phyloP scores from a whole-genome alignment of 1,140 invertebrate genomes.

The Nasonia longicornis region DNA sequence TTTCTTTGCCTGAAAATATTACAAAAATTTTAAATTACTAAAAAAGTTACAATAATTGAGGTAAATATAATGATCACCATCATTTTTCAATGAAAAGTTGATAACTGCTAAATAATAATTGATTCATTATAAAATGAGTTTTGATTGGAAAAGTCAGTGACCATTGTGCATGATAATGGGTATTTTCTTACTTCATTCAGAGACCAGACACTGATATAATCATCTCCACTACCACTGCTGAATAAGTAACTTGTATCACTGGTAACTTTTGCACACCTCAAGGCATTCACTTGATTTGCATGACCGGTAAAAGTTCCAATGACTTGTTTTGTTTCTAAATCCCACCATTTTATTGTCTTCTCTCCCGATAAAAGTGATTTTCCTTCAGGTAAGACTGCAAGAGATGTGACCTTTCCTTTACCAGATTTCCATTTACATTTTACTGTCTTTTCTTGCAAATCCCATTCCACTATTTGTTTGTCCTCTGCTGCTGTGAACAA shows the following conservation, averaged over 20 bases:
- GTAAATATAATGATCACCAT: not conserved
- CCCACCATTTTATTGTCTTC: slow-evolving; percentile 76
- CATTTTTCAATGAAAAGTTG: not conserved
- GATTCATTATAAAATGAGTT: not conserved
- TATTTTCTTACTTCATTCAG: slow-evolving; percentile 63
- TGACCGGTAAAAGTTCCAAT: slow-evolving; percentile 78
- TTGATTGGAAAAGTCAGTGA: not conserved
- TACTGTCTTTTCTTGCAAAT: slow-evolving; percentile 67
- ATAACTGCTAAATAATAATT: too few species aligned
- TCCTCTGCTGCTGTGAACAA: slow-evolving; percentile 71
- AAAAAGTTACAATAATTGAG: not conserved
- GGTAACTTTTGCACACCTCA: slow-evolving; percentile 67
- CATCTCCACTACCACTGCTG: slow-evolving; percentile 73
- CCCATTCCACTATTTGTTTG: slow-evolving; percentile 69
- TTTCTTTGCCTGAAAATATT: slow-evolving; percentile 56
- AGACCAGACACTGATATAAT: slow-evolving; percentile 74
- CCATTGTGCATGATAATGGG: too few species aligned
- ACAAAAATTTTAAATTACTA: slow-evolving; percentile 7
- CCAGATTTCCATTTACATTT: slow-evolving; percentile 75
- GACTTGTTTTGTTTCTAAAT: slow-evolving; percentile 71
- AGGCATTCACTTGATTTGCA: slow-evolving; percentile 72
- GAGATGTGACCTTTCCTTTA: slow-evolving; percentile 75
- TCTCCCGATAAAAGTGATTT: slow-evolving; percentile 76
- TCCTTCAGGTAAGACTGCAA: slow-evolving; percentile 74
- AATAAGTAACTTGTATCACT: slow-evolving; percentile 71